A percentile compares a stretch with the other conserved stretches of the same genome.
phyloP scores from a whole-genome alignment of 2,888 invertebrate genomes.

The Smittia sp. region DNA sequence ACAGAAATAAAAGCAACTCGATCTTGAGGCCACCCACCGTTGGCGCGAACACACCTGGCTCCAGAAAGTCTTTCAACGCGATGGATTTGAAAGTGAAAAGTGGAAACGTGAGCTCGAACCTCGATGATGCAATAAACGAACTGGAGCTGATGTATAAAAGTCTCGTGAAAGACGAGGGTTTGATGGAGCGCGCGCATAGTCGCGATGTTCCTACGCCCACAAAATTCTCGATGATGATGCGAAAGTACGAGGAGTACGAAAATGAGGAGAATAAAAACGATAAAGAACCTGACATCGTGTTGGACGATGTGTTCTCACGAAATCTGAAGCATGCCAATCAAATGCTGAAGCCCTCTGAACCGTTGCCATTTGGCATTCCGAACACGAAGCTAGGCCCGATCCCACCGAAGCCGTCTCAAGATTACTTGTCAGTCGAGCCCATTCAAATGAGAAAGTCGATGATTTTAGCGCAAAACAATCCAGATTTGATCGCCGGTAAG shows the following conservation, averaged over 20 bases:
- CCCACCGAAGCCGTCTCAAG: slow-evolving; percentile 73
- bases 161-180: slow-evolving; percentile 76
- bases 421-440: slow-evolving; percentile 78
- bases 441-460: slow-evolving; percentile 60
- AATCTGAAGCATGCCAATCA: slow-evolving; percentile 76
- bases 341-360: slow-evolving; percentile 68
- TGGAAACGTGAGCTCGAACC: slow-evolving; percentile 59
- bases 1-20: slow-evolving; percentile 32
- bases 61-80: slow-evolving; percentile 44
- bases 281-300: slow-evolving; percentile 77
- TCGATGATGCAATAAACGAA: slow-evolving; percentile 85
- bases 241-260: slow-evolving; percentile 56
- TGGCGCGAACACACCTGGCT: slow-evolving; percentile 46
- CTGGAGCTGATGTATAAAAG: slow-evolving; percentile 89
- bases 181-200: slow-evolving; percentile 74
- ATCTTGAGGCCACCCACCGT: slow-evolving; percentile 47
- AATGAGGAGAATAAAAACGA: slow-evolving; percentile 56
- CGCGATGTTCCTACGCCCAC: slow-evolving; percentile 59
- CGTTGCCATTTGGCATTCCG: slow-evolving; percentile 89
- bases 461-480: slow-evolving; percentile 62
- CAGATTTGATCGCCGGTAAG: slow-evolving; percentile 35
- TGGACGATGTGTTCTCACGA: slow-evolving; percentile 81
- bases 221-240: slow-evolving; percentile 59
- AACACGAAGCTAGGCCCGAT: slow-evolving; percentile 65
- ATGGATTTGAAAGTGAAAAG: slow-evolving; percentile 46